Evolutionary conservation across 2,797 vertebrate genomes (phyloP), one percentile per base, ranked within the genome.

Genomic region (Basileuterus tristriatus): DNA sequence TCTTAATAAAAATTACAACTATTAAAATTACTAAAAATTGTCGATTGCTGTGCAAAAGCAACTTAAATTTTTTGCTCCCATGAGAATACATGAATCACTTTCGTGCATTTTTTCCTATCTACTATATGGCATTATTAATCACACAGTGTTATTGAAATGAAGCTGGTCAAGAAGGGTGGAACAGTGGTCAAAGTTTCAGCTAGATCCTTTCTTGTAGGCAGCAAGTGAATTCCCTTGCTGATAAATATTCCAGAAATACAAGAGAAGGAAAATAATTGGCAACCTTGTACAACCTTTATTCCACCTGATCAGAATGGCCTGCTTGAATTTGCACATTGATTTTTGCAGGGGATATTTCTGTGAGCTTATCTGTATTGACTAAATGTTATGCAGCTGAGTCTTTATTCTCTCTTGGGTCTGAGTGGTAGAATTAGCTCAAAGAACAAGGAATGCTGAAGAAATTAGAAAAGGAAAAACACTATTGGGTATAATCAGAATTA

Each of bases 281-380:
- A 72, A 47, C 65, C 69, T 89, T 84, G 63, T 44, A 24, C 36
- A 75, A 87, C 63, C 55, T 90, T 93, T 91, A 37, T 90, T 94
- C 24, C 43, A 19, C 18, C 52, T 81, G 62, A 81, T 90, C 58
- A 83, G 88, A 87, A 79, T 29, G 41, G 19, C 55, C 59, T 65
- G 5, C 44, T 69, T 79, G 79, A 82, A 93, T 87, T 87, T 95
- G 47, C 53, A 78, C 67, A 76, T 87, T 82, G 83, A 90, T 96
- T 95, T 96, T 94, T 88, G 34, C n/a, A 86, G 23, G 32, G 39
- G 34, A 75, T 96, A 64, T 89, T 94, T 91, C 77, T 93, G 32
- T 67, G 63, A 88, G 82, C 67, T 91, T 86, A 84, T 83, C 80
- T 83, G 23, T 94, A 90, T 96, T 88, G 88, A 91, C 46, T 91